Conservation (phyloP, 64 coral and sea anemone genomes). For the Stichodactyla mertensii region DNA sequence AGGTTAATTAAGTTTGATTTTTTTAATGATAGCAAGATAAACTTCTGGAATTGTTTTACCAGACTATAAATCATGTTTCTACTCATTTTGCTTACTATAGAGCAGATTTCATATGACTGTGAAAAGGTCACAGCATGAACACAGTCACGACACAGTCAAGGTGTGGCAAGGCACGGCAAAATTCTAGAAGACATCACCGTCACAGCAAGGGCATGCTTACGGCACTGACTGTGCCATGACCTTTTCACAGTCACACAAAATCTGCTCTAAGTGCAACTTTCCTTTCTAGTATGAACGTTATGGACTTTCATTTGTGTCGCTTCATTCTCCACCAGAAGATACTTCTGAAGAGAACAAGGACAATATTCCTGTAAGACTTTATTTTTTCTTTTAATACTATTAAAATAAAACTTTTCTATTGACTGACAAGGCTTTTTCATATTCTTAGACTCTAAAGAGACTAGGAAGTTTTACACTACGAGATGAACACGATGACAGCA, state of each 20-base stretch:
- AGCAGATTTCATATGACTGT: too few relatives aligned
- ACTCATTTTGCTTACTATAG: too few relatives aligned
- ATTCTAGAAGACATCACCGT: too few relatives aligned
- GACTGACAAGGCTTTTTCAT: not conserved
- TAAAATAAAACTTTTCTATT: not conserved
- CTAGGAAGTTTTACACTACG: conserved; percentile 75
- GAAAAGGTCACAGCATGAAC: too few relatives aligned
- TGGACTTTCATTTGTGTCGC: conserved; percentile 78
- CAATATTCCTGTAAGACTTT: not conserved
- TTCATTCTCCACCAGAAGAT: conserved; percentile 82
- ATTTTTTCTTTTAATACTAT: not conserved
- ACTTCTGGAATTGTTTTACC: not conserved
- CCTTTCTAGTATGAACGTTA: conserved; percentile 69
- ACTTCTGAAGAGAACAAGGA: not conserved
- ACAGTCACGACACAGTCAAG: too few relatives aligned
- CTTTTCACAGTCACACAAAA: too few relatives aligned
- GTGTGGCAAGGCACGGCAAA: too few relatives aligned
- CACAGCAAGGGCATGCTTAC: too few relatives aligned
- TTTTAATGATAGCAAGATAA: not conserved
- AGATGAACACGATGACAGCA: conserved; percentile 66
- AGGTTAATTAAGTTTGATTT: conserved; percentile 29
- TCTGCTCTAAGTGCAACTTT: not conserved
- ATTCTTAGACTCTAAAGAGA: conserved; percentile 47
- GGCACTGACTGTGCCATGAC: too few relatives aligned
- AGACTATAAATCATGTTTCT: too few relatives aligned